Evolutionary conservation across 2,888 invertebrate genomes (phyloP).

Genomic region (Germaria angustata): DNA sequence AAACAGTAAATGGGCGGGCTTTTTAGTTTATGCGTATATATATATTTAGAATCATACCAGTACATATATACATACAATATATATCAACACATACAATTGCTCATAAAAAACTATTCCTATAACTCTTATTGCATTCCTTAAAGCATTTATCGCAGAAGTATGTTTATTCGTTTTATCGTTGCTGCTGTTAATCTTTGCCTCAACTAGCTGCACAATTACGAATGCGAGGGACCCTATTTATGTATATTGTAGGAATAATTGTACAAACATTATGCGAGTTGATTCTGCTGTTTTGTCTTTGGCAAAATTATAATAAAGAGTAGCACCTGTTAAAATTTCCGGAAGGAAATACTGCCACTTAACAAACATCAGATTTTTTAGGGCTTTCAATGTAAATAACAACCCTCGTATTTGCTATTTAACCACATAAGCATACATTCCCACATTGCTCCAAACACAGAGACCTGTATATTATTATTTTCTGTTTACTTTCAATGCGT

Average conservation of each 20-base stretch:
- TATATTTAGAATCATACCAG: not conserved
- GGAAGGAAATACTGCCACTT: no score
- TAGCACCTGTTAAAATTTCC: no score
- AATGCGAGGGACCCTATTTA: not conserved
- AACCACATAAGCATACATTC: not conserved
- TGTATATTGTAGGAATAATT: not conserved
- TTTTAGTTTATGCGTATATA: not conserved
- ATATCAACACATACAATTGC: no score
- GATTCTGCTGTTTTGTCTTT: no score
- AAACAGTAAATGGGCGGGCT: not conserved
- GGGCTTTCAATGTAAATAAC: not conserved
- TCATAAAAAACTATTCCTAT: not conserved
- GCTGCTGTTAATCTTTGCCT: constrained; percentile 42
- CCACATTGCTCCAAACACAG: no score
- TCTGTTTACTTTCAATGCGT: constrained; percentile 57
- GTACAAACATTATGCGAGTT: no score
- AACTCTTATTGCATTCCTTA: constrained; percentile 31
- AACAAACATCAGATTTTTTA: no score
- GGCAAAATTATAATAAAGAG: no score
- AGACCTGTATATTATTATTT: not conserved
- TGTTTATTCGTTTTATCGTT: constrained; percentile 22
- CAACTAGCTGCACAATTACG: constrained; percentile 2
- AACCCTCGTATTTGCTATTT: constrained; percentile 4
- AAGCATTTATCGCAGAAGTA: constrained; percentile 30
- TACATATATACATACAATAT: not conserved